Conservation (phyloP, 2,797 vertebrate species). For the Semotilus atromaculatus region DNA sequence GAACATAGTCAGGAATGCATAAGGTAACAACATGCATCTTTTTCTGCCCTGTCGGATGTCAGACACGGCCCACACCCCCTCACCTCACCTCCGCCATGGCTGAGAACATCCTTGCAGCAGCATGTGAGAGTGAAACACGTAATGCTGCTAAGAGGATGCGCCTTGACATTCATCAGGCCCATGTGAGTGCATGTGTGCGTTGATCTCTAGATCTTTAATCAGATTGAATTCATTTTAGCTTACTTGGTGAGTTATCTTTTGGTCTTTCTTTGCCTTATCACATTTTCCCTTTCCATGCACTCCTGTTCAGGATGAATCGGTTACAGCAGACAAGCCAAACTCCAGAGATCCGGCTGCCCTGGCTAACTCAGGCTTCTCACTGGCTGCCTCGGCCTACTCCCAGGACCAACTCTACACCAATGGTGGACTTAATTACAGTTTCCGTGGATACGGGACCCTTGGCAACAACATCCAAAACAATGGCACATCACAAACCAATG, state of each 20-base stretch:
- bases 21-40: constrained; percentile 24
- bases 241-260: constrained; percentile 1
- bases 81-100: constrained; percentile 99
- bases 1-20: neutral
- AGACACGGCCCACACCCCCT: constrained; percentile 95
- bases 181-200: constrained; percentile 66
- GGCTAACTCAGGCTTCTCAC: constrained; percentile 88
- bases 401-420: constrained; percentile 98
- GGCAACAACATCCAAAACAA: constrained; percentile 87
- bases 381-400: constrained; percentile 90
- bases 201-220: constrained; percentile 1
- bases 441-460: constrained; percentile 88
- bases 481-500: constrained; percentile 88
- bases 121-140: constrained; percentile 95
- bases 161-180: constrained; percentile 90
- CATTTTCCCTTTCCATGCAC: constrained; percentile 4
- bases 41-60: constrained; percentile 45
- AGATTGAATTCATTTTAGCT: neutral
- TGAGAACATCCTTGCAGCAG: constrained; percentile 96
- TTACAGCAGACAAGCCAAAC: constrained; percentile 85
- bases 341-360: constrained; percentile 84
- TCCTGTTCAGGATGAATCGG: constrained; percentile 83
- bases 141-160: constrained; percentile 99
- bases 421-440: constrained; percentile 95
- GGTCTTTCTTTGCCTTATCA: neutral